Conservation (phyloP, 1,140 invertebrate genomes). For the roundworm (Caenorhabditis elegans) region DNA sequence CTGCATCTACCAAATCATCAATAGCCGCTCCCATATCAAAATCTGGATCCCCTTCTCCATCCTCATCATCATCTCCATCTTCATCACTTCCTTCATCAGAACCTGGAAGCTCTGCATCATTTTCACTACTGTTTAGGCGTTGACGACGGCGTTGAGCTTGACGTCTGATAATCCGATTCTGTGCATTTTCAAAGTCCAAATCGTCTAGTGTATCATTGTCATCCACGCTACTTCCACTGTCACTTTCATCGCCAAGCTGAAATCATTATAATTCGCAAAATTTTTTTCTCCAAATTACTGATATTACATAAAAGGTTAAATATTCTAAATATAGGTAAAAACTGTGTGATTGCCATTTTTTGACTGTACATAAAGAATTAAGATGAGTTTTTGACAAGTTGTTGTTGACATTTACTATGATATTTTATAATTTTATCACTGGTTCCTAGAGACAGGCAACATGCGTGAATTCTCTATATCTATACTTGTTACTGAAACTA, state of each 20-base stretch:
- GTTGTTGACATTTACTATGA: too few species aligned
- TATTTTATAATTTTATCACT: too few species aligned
- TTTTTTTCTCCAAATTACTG: background rate
- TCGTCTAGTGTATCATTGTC: background rate
- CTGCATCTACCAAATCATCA: background rate
- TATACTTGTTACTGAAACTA: too few species aligned
- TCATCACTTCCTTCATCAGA: constrained; percentile 13
- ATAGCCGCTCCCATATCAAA: background rate
- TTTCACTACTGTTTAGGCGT: background rate
- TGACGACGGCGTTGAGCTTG: background rate
- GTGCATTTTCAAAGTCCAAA: background rate
- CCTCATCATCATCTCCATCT: background rate
- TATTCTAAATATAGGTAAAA: too few species aligned
- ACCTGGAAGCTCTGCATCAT: background rate
- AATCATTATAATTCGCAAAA: background rate
- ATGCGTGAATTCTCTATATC: too few species aligned
- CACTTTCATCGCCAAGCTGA: constrained; percentile 12
- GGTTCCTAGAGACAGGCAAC: too few species aligned
- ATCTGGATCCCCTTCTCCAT: background rate
- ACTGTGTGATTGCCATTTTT: too few species aligned
- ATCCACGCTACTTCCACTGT: constrained; percentile 9
- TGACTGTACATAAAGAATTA: too few species aligned
- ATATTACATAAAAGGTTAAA: background rate
- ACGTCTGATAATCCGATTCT: background rate
- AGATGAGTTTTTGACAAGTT: too few species aligned